phyloP scores from a whole-genome alignment of 2,888 invertebrate genomes.

The Philonicus albiceps region DNA sequence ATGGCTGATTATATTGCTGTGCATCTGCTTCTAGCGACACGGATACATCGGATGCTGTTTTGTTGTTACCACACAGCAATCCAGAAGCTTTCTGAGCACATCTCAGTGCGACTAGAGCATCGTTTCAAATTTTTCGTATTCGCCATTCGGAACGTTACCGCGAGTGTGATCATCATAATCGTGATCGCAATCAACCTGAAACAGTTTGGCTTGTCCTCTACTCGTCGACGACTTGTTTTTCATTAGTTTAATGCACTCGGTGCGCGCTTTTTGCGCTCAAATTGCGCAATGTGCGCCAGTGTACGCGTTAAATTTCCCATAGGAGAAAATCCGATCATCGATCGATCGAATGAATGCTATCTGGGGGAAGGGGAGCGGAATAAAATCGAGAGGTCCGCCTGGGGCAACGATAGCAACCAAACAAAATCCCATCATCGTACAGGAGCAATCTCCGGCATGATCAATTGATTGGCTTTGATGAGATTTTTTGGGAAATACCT shows the following conservation, averaged over 20 bases:
- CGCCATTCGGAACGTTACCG: background rate
- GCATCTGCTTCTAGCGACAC: background rate
- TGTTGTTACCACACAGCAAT: background rate
- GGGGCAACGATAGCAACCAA: background rate
- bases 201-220: constrained; percentile 39
- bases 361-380: too few relatives aligned
- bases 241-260: constrained; percentile 27
- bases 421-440: background rate
- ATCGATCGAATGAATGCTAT: background rate
- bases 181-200: constrained; percentile 38
- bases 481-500: constrained; percentile 9
- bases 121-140: background rate
- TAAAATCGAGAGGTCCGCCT: background rate
- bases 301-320: constrained; percentile 40
- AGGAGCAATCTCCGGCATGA: constrained; percentile 5
- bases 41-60: background rate
- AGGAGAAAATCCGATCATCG: constrained; percentile 10
- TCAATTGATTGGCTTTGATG: constrained; percentile 22
- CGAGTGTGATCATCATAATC: constrained; percentile 37
- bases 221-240: constrained; percentile 39
- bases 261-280: constrained; percentile 3
- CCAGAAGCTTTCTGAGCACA: constrained; percentile 38
- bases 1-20: background rate
- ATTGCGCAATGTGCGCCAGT: constrained; percentile 10
- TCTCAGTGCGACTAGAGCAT: background rate